Percentiles rank a stretch among this genome's conserved stretches.
phyloP scores from a whole-genome alignment of 2,113 vertebrate genomes.

The Elaphurus davidianus region DNA sequence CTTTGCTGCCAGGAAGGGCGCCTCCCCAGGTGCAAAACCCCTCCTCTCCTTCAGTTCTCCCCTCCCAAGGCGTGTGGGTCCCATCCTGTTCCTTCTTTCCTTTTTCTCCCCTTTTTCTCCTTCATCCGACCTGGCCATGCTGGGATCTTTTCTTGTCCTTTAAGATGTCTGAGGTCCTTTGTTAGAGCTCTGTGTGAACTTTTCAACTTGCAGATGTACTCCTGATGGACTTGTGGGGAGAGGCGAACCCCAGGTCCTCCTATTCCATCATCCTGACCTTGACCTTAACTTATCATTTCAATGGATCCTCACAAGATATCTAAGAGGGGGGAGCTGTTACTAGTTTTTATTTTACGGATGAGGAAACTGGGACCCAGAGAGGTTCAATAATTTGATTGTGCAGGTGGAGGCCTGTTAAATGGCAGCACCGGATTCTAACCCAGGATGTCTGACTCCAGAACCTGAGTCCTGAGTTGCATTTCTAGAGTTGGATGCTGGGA shows the following conservation, averaged over 20 bases:
- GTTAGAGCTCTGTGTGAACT: background rate
- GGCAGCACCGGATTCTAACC: background rate
- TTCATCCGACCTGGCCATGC: background rate
- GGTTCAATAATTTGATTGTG: background rate
- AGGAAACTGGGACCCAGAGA: background rate
- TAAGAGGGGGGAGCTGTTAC: background rate
- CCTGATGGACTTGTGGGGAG: background rate
- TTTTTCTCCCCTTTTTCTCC: background rate
- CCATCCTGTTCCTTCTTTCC: background rate
- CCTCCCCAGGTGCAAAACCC: background rate
- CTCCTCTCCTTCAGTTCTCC: background rate
- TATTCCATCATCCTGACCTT: background rate
- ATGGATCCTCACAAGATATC: background rate
- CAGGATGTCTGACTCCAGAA: background rate
- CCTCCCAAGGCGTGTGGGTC: background rate
- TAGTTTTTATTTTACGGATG: background rate
- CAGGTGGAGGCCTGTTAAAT: background rate
- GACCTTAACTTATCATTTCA: background rate
- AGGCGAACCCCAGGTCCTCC: background rate
- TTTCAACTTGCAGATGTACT: background rate
- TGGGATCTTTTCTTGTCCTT: background rate
- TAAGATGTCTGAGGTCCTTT: background rate
- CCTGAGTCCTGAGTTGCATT: background rate
- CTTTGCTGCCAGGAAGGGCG: background rate
- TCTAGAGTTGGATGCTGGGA: background rate